Evolutionary conservation across 2,113 vertebrate genomes (phyloP), one percentile per base, ranked within the genome.

Genomic region (Nibea coibor): DNA sequence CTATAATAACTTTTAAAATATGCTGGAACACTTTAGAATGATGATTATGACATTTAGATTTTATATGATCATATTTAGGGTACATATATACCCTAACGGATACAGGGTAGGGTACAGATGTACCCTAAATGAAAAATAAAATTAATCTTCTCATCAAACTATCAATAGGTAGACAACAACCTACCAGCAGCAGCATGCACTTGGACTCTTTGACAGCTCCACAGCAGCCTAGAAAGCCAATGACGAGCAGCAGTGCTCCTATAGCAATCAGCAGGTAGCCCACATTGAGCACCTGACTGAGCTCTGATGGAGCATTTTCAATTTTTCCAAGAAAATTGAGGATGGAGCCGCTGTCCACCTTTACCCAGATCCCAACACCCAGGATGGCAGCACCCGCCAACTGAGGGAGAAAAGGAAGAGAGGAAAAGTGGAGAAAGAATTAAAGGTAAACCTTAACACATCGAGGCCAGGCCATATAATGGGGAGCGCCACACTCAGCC

Each of bases 141-240:
- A 35, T 0, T 35, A 1, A 35, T 35, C 7, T 35, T 35, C 4
- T 45, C 43, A 45, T 53, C 9, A n/a, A 51, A 39, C 57, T 35
- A 9, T 6, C 10, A 0, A 1, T 26, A 24, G 20, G 35, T 53
- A 65, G 56, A 20, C 5, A 47, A 4, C n/a, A 17, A 82, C 95
- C 47, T 91, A 97, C 96, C 92, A 92, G 26, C 81, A 96, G 69
- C 82, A 97, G 87, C 94, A 96, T 93, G 12, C 94, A 96, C 61
- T 75, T 90, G 91, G 90, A 96, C 84, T 96, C 95, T 22, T 17
- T 93, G 31, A 94, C 0, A 8, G 95, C 95, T 3, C 96, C 96
- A 5, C 92, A 96, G 88, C 95, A 96, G 78, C 95, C 96, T 9
- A 96, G 92, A 53, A 97, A 96, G n/a, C 96, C 96, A 12, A 96